A percentile compares a stretch with the other conserved stretches of the same genome.
phyloP scores from a whole-genome alignment of 2,888 invertebrate species.

The Oligia latruncula region DNA sequence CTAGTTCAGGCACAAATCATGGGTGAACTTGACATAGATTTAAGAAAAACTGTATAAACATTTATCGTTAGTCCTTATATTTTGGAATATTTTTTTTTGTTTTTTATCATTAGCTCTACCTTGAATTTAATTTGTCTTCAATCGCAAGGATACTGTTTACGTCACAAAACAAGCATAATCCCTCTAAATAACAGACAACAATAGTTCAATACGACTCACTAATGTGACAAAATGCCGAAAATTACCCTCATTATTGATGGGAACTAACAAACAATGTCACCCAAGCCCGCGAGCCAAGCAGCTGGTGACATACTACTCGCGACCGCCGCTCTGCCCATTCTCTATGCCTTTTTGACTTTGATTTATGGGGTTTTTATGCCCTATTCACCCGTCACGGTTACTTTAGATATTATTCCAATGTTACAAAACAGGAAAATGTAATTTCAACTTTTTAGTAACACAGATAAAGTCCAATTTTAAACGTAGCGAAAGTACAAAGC shows the following conservation, averaged over 20 bases:
- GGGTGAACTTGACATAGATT: no score
- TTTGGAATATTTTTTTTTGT: no score
- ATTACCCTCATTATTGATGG: constrained; percentile 90
- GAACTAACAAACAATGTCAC: constrained; percentile 81
- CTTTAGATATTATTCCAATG: constrained; percentile 82
- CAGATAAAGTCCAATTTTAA: constrained; percentile 68
- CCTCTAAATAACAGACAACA: constrained; percentile 79
- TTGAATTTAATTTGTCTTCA: background rate
- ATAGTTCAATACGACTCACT: constrained; percentile 85
- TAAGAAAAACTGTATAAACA: no score
- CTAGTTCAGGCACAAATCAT: no score
- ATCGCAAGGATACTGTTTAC: constrained; percentile 28
- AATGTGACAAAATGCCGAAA: constrained; percentile 89
- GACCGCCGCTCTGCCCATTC: constrained; percentile 86
- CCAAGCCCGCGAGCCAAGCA: constrained; percentile 75
- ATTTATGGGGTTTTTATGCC: constrained; percentile 90
- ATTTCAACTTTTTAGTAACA: constrained; percentile 57
- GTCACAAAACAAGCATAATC: constrained; percentile 69
- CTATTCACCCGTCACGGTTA: constrained; percentile 89
- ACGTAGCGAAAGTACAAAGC: constrained; percentile 68
- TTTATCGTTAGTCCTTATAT: no score
- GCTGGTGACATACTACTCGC: constrained; percentile 88
- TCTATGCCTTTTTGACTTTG: constrained; percentile 91
- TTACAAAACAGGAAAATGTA: constrained; percentile 49
- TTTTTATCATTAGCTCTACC: background rate